These are phyloP conservation scores for Eumeta japonica DNA, from an alignment of 1,140 invertebrate species.

Conservation along the genomic window DNA sequence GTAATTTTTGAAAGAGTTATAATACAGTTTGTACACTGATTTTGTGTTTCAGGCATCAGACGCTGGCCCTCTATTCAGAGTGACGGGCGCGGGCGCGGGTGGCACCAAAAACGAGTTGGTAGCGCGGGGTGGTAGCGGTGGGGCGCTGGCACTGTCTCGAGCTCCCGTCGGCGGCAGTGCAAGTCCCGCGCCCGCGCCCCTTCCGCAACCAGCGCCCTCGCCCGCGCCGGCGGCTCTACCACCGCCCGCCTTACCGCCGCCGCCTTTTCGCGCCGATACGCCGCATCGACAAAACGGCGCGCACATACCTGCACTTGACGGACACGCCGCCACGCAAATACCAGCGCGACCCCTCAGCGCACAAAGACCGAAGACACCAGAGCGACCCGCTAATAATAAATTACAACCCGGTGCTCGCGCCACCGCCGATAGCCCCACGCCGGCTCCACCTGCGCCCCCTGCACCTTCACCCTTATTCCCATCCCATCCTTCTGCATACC, in stretches of 20 bases:
- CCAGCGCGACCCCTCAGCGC: slow-evolving; percentile 37
- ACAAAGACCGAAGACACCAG: slow-evolving; percentile 45
- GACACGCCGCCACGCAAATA: slow-evolving; percentile 40
- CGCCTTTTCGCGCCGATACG: slow-evolving; percentile 42
- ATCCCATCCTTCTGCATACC: slow-evolving; percentile 63
- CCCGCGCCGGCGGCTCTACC: slow-evolving; percentile 48
- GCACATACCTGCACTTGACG: slow-evolving; percentile 40
- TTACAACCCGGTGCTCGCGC: slow-evolving; percentile 70
- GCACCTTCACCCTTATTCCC: slow-evolving; percentile 39
- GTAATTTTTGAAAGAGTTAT: neutral
- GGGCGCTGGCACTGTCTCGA: slow-evolving; percentile 40
- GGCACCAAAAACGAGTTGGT: slow-evolving; percentile 40
- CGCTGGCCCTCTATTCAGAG: slow-evolving; percentile 44
- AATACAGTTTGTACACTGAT: neutral
- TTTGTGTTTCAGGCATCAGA: slow-evolving; percentile 38
- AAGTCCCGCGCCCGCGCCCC: slow-evolving; percentile 45
- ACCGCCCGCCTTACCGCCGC: slow-evolving; percentile 42
- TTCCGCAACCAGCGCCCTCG: slow-evolving; percentile 47
- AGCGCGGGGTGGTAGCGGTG: slow-evolving; percentile 45
- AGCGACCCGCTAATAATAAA: slow-evolving; percentile 67
- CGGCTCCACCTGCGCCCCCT: slow-evolving; percentile 35
- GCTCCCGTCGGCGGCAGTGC: slow-evolving; percentile 49
- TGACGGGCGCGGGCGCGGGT: slow-evolving; percentile 24
- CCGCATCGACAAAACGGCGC: slow-evolving; percentile 39
- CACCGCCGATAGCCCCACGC: slow-evolving; percentile 45